Percentiles rank a stretch among this genome's conserved stretches.
These are phyloP conservation scores for Peromyscus polionotus DNA, from an alignment of 2,113 vertebrate genomes.

Conservation along the genomic window DNA sequence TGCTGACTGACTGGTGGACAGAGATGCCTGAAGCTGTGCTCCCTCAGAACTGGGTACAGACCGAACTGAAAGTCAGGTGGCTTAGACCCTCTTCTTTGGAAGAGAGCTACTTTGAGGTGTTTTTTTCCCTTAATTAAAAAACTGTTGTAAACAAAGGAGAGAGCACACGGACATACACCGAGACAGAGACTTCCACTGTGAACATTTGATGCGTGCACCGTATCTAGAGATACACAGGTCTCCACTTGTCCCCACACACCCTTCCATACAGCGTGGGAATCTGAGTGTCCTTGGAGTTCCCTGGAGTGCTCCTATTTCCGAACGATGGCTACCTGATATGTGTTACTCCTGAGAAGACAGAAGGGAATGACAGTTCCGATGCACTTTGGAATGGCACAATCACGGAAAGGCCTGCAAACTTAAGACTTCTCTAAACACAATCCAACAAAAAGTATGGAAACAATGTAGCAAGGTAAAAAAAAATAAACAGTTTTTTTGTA, in stretches of 20 bases:
- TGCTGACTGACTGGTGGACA: constrained; percentile 75
- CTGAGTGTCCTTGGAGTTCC: constrained; percentile 88
- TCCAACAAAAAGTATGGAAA: constrained; percentile 86
- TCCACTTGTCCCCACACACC: constrained; percentile 54
- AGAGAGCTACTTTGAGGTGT: constrained; percentile 89
- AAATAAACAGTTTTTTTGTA: constrained; percentile 86
- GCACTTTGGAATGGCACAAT: constrained; percentile 94
- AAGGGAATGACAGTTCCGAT: constrained; percentile 92
- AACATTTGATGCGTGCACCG: constrained; percentile 75
- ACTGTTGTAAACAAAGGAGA: constrained; percentile 91
- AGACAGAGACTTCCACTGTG: constrained; percentile 59
- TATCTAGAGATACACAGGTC: constrained; percentile 79
- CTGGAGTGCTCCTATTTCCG: constrained; percentile 86
- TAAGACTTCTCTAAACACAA: constrained; percentile 93
- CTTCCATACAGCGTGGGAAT: constrained; percentile 60
- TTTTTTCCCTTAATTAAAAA: constrained; percentile 61
- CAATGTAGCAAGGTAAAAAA: constrained; percentile 88
- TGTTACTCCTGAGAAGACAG: constrained; percentile 93
- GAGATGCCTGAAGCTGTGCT: constrained; percentile 73
- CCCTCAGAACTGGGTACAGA: constrained; percentile 83
- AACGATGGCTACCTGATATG: constrained; percentile 91
- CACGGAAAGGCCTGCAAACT: constrained; percentile 92
- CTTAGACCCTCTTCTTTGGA: constrained; percentile 87
- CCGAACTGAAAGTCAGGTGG: constrained; percentile 85
- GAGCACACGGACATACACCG: constrained; percentile 68